phyloP scores from a whole-genome alignment of 2,113 vertebrate species.

The Hippotragus niger region DNA sequence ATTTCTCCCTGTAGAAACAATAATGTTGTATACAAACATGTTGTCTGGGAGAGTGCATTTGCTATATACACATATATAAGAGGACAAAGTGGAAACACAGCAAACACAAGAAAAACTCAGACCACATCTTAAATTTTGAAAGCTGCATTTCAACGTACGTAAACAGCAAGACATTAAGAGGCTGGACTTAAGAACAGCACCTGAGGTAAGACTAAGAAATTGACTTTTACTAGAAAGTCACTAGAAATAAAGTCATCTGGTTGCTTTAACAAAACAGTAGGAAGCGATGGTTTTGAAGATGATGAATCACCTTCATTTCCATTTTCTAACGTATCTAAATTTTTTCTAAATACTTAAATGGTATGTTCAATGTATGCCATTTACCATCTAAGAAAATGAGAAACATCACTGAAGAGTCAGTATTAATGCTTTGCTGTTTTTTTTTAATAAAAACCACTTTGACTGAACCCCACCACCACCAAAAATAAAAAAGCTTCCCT shows the following conservation, averaged over 20 bases:
- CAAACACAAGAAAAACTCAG: background rate
- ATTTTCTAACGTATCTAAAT: background rate
- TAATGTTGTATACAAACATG: background rate
- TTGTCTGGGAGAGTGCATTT: background rate
- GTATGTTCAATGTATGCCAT: background rate
- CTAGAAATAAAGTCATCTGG: background rate
- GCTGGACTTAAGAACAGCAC: background rate
- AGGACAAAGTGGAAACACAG: background rate
- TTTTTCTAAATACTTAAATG: background rate
- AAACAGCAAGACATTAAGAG: background rate
- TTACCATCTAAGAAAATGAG: background rate
- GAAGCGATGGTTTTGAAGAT: background rate
- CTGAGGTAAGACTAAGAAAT: background rate
- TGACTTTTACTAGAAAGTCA: conserved; percentile 18
- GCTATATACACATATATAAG: background rate
- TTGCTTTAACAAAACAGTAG: background rate
- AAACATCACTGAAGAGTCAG: background rate
- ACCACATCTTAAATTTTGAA: background rate
- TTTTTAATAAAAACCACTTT: background rate
- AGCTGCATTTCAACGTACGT: background rate
- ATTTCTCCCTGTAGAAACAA: background rate
- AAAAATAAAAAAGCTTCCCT: background rate
- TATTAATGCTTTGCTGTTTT: background rate
- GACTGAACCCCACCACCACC: background rate
- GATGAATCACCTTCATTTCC: background rate